These are phyloP conservation scores for Ctenomys sociabilis DNA, from an alignment of 2,113 vertebrate genomes.

Conservation along the genomic window DNA sequence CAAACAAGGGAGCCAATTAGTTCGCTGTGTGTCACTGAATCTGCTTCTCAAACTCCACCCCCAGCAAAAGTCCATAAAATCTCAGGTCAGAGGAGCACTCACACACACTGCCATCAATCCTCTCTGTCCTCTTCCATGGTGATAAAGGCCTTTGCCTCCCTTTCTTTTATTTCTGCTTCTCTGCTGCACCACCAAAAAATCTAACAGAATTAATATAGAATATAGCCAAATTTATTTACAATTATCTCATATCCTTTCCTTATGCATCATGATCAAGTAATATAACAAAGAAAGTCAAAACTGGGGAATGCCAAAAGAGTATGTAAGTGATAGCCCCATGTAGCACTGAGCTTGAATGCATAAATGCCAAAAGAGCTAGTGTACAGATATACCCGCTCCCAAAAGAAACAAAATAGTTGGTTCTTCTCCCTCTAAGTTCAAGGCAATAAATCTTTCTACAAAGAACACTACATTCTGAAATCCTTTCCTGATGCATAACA, in stretches of 20 bases:
- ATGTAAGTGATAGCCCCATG: background rate
- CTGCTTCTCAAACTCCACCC: no score
- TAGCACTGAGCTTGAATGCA: background rate
- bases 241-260: slow-evolving; percentile 19
- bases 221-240: background rate
- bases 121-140: no score
- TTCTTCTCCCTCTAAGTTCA: slow-evolving; percentile 20
- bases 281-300: background rate
- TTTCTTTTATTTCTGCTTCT: no score
- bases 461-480: slow-evolving; percentile 29
- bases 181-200: no score
- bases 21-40: no score
- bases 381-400: background rate
- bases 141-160: no score
- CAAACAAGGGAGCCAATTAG: no score
- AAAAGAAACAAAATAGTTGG: slow-evolving; percentile 11
- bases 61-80: no score
- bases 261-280: slow-evolving; percentile 20
- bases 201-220: background rate
- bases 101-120: no score
- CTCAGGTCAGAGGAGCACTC: no score
- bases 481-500: slow-evolving; percentile 21
- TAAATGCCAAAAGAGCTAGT: slow-evolving; percentile 1
- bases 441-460: slow-evolving; percentile 38
- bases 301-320: background rate